Evolutionary conservation across 2,888 invertebrate genomes (phyloP), one percentile per base, ranked within the genome.

Genomic region (Limenitis camilla): DNA sequence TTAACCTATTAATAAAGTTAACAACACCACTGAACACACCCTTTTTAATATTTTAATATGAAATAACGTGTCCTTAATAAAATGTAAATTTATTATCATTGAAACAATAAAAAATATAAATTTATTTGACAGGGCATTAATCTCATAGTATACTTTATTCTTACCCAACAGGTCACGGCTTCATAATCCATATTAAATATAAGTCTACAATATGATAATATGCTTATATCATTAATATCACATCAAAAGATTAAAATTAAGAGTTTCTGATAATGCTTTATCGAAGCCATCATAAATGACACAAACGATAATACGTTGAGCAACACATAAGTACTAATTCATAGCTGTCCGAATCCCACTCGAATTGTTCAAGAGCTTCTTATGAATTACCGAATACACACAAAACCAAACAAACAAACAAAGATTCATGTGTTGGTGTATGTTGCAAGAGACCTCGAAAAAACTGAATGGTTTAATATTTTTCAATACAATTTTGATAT

Each of bases 321-420:
- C 52, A 61, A 59, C 54, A 46, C 41, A 27, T 45, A 53, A 19
- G 19, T 54, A 55, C 59, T 49, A 53, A 58, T 52, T 53, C 58
- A 55, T 55, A 53, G 53, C 56, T 57, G 61, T 62, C 46, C 64
- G 60, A 67, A 71, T 65, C 69, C 74, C 71, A 78, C 77, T 78
- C 69, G 63, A 74, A 69, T 68, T 72, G 71, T 69, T 75, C 71
- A 69, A 70, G 72, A 71, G 71, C 69, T 71, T 80, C 81, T 83
- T 69, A 72, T 81, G 72, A 81, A 80, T 78, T 76, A 80, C 73
- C 76, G 71, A 81, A 78, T 70, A 78, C 72, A 74, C 71, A 73
- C 63, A 71, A 74, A 69, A 73, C 70, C 49, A 78, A 76, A 77
- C 72, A 79, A 83, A 81, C 76, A 78, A 58, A 67, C 56, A 66